Base-by-base conservation (phyloP, 2,888 invertebrate species). In the Diachrysia chrysitis region DNA sequence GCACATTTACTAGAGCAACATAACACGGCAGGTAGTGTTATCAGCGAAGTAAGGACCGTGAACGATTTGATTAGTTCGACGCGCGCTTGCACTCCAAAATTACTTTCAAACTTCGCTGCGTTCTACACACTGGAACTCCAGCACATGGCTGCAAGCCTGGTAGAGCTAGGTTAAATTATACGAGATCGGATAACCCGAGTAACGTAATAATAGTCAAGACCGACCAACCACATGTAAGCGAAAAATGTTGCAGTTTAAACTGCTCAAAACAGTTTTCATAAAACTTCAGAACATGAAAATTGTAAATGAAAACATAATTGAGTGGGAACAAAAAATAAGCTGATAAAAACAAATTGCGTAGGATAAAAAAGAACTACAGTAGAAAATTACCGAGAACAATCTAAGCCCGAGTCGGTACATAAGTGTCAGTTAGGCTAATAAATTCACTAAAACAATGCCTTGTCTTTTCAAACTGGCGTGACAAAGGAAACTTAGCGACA, bases 41-140 rank as follows among this genome's bases (percentile, higher is more conserved):
- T 94, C 94, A 91, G 91, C 86, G 84, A 81, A 85, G 88, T 88
- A 91, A 92, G 91, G 86, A 93, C 92, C 94, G 93, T 94, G 91
- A 93, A 94, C 90, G 91, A 94, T 93, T 94, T 92, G 93, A 94
- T 95, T 95, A 93, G 91, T 92, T 91, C 92, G 90, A 92, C 92
- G 92, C 93, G 91, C 90, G 92, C 90, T 87, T 93, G 93, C 92
- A 93, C 92, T 92, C 92, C 90, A 88, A 95, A 95, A 95, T 95
- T 94, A 93, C 93, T 94, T 93, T 91, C 80, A 89, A 93, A 93
- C 91, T 92, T 88, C 77, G 79, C 79, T 85, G 85, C 86, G 78
- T 90, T 78, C 69, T 77, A 75, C 69, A 86, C 88, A 85, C 85
- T 87, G 84, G 83, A 85, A 90, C 92, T 92, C 87, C 86, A 84